A percentile compares a stretch with the other conserved stretches of the same genome.
These are phyloP conservation scores for Labeo catla DNA, from an alignment of 2,113 vertebrate species.

Conservation along the genomic window DNA sequence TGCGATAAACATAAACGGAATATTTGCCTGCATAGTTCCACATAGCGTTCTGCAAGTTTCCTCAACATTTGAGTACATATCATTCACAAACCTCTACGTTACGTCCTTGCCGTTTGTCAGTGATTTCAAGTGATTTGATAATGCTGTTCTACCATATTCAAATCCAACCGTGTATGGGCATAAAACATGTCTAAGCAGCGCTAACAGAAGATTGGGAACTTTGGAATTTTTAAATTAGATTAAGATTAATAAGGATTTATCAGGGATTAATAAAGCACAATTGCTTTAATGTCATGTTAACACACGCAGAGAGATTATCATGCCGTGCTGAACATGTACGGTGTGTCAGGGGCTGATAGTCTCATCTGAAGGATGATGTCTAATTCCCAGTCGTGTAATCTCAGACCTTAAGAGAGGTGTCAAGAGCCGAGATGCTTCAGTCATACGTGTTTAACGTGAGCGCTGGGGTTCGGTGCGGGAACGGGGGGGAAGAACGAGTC, in stretches of 20 bases:
- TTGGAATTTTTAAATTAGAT: conserved; percentile 6
- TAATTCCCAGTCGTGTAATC: conserved; percentile 28
- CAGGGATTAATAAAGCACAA: conserved; percentile 21
- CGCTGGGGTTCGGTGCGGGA: conserved; percentile 3
- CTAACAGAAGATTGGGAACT: not conserved
- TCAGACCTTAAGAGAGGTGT: conserved; percentile 28
- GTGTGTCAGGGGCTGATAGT: conserved; percentile 19
- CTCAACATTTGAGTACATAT: not conserved
- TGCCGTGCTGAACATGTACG: conserved; percentile 3
- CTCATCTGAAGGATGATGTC: not conserved
- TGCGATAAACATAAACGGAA: not conserved
- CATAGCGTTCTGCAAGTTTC: not conserved
- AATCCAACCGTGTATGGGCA: not conserved
- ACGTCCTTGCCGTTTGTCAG: not conserved
- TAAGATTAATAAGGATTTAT: conserved; percentile 5
- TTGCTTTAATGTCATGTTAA: conserved; percentile 20
- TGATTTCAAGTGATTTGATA: not conserved
- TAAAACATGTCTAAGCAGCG: not conserved
- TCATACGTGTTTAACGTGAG: conserved; percentile 16
- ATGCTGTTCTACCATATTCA: not conserved
- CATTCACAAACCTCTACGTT: not conserved
- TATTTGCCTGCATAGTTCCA: not conserved
- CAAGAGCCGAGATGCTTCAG: conserved; percentile 35
- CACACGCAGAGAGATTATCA: conserved; percentile 35
- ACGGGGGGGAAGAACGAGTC: conserved; percentile 30